Evolutionary conservation across 2,113 vertebrate species (phyloP), one percentile per base, ranked within the genome.

Genomic region (Craseonycteris thonglongyai): DNA sequence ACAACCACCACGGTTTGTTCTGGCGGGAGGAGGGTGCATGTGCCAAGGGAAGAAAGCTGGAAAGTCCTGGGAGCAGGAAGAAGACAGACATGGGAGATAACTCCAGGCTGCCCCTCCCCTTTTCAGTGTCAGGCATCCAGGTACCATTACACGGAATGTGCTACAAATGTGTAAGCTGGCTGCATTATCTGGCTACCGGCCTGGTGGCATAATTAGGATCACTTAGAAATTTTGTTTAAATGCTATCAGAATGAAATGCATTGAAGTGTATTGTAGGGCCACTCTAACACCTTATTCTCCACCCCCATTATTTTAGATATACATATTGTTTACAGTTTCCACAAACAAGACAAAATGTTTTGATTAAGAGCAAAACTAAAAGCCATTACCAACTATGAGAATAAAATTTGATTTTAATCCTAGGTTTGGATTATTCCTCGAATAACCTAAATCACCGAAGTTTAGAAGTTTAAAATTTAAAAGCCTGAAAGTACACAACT

Each of bases 361-460:
- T 33, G 18, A 68, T 13, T 59, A 14, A 93, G 49, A 40, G 51
- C 54, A 95, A 91, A 93, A 59, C 40, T 58, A 93, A 91, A 95
- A 74, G 40, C 22, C 6, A 0, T 51, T 24, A 42, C n/a, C 75
- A 74, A 61, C 54, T 68, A 68, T 65, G 18, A 88, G 33, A 92
- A 76, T 75, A 35, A 72, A 80, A 76, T 65, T 65, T 72, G n/a
- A 83, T 61, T 93, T 94, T 84, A 82, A 76, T 51, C 88, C 13
- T 45, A 76, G 33, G 42, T 66, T 42, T 88, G 21, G 16, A 80
- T n/a, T 81, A 38, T 22, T 87, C 61, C 86, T 94, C 42, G 49
- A 65, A 84, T n/a, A 81, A 71, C 61, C 65, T 65, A 85, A 75
- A 63, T 38, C 21, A 79, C 40, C 54, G 38, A 95, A 87, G 88